A percentile compares a stretch with the other conserved stretches of the same genome.
Evolutionary conservation across 2,888 invertebrate genomes (phyloP).

Genomic region (Megaustenia siamemsis): DNA sequence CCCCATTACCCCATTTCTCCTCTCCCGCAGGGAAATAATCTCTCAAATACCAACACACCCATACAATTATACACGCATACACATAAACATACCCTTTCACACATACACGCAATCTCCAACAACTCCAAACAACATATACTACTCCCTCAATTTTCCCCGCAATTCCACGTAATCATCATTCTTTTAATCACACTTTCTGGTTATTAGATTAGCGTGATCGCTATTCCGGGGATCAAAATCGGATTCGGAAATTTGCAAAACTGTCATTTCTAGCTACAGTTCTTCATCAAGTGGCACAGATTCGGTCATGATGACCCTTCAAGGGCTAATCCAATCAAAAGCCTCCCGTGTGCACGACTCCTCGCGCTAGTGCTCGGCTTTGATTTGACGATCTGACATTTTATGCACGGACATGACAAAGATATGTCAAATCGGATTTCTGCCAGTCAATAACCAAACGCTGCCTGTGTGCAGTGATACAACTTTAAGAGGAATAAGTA

Average conservation of each 20-base stretch:
- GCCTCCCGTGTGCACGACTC: conserved; percentile 7
- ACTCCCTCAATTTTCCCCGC: neutral
- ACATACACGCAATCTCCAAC: neutral
- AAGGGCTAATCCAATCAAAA: conserved; percentile 30
- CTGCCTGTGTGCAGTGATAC: neutral
- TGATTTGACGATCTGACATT: conserved; percentile 37
- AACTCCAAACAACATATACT: neutral
- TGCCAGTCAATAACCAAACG: neutral
- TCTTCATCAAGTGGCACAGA: conserved; percentile 13
- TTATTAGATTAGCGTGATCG: conserved; percentile 27
- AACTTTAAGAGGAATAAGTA: neutral
- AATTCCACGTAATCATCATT: conserved; percentile 8
- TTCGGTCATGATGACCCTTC: conserved; percentile 25
- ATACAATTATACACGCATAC: too few relatives aligned
- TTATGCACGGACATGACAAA: conserved; percentile 34
- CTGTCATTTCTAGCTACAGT: conserved; percentile 21
- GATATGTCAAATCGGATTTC: conserved; percentile 27
- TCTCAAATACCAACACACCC: too few relatives aligned
- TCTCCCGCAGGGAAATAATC: too few relatives aligned
- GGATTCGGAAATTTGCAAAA: conserved; percentile 34
- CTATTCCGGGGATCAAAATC: conserved; percentile 10
- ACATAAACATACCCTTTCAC: neutral
- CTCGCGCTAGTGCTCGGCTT: conserved; percentile 4
- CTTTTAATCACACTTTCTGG: conserved; percentile 23
- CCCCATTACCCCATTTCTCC: too few relatives aligned